Evolutionary conservation across 2,113 vertebrate genomes (phyloP).

Genomic region (Podarcis cretensis): DNA sequence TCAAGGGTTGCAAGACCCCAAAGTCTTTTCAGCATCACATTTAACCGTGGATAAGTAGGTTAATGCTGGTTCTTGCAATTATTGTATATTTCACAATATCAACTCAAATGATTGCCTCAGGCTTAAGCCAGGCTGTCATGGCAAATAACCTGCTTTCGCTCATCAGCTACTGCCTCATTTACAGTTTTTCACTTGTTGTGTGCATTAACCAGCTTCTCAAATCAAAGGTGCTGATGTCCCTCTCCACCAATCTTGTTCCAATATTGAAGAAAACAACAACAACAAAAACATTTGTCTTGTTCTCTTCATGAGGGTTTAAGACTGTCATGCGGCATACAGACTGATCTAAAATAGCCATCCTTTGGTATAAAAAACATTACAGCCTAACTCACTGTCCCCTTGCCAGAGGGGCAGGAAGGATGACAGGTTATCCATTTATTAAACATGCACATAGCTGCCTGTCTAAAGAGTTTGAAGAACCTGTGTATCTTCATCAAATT

Average conservation of each 20-base stretch:
- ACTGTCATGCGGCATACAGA: conserved; percentile 7
- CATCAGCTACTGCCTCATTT: neutral
- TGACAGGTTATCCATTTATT: neutral
- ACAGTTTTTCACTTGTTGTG: accelerated
- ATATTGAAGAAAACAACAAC: neutral
- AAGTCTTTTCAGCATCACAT: conserved; percentile 42
- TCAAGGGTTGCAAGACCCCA: conserved; percentile 30
- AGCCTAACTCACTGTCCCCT: neutral
- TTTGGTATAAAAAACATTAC: too few species aligned
- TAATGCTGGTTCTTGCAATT: conserved; percentile 54
- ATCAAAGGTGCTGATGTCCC: neutral
- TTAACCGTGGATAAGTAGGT: conserved; percentile 63
- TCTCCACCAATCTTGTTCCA: neutral
- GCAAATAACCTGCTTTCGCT: neutral
- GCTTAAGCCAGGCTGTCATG: neutral
- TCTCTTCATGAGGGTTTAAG: neutral
- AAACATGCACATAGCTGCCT: neutral
- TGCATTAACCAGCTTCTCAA: neutral
- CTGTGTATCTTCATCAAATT: neutral
- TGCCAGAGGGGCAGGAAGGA: neutral
- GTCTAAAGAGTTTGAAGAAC: neutral
- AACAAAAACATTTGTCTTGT: neutral
- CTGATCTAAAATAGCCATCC: neutral
- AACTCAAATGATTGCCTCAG: conserved; percentile 4
- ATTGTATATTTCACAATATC: conserved; percentile 58